Percentiles rank a stretch among this genome's conserved stretches.
Evolutionary conservation across 2,113 vertebrate species (phyloP).

Genomic region (Myocastor coypus): DNA sequence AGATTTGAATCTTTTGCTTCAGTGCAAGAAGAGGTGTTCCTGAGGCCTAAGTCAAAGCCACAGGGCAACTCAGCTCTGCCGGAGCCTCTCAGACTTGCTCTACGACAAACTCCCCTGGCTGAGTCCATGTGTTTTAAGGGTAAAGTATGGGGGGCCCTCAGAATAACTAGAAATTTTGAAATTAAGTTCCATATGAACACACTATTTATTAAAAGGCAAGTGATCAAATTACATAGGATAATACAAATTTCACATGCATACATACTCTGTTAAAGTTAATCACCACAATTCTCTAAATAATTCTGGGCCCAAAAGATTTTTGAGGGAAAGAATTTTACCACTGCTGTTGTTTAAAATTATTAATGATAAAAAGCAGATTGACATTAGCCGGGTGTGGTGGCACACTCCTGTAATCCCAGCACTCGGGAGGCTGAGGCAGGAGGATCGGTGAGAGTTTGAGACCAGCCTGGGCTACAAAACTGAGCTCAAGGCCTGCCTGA

Average conservation of each 20-base stretch:
- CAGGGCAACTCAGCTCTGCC: not conserved
- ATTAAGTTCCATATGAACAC: not conserved
- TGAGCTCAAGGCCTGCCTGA: too few species aligned
- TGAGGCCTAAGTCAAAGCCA: not conserved
- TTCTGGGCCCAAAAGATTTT: not conserved
- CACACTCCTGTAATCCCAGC: too few species aligned
- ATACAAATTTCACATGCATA: not conserved
- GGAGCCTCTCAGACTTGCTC: not conserved
- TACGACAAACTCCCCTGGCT: not conserved
- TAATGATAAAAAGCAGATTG: slow-evolving; percentile 5
- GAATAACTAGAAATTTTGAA: not conserved
- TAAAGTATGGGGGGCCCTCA: too few species aligned
- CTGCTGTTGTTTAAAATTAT: slow-evolving; percentile 18
- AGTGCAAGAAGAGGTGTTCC: not conserved
- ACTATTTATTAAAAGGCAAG: not conserved
- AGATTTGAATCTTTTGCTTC: not conserved
- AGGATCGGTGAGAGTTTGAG: too few species aligned
- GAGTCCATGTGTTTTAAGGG: rapidly evolving
- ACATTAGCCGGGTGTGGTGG: too few species aligned
- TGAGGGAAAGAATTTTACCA: not conserved
- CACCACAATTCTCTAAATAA: not conserved
- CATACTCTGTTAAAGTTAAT: not conserved
- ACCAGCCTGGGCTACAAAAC: too few species aligned
- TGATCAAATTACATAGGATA: not conserved
- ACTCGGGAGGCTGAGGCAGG: too few species aligned